phyloP scores from a whole-genome alignment of 2,113 vertebrate species.

The Alectura lathami region DNA sequence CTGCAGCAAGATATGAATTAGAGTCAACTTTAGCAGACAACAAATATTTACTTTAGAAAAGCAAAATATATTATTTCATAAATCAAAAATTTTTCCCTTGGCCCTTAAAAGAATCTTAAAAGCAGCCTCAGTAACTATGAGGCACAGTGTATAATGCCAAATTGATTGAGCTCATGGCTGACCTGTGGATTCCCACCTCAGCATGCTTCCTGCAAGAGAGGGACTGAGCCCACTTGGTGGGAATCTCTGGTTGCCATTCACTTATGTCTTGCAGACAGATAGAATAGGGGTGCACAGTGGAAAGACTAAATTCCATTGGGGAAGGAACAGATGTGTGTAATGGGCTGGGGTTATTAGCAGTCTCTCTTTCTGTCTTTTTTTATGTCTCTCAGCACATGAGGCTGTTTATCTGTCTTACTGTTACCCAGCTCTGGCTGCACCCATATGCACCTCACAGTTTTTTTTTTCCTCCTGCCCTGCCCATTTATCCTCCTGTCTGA shows the following conservation, averaged over 20 bases:
- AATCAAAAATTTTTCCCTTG: slow-evolving; percentile 66
- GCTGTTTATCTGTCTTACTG: not conserved
- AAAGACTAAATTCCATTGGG: not conserved
- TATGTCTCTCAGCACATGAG: not conserved
- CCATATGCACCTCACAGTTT: rapidly evolving
- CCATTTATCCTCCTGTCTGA: not conserved
- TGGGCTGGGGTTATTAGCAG: not conserved
- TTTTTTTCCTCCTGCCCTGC: not conserved
- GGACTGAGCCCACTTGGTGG: not conserved
- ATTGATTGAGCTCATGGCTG: not conserved
- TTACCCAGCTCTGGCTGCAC: not conserved
- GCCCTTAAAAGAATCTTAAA: slow-evolving; percentile 41
- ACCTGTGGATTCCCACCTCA: not conserved
- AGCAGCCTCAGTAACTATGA: not conserved
- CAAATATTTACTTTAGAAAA: slow-evolving; percentile 67
- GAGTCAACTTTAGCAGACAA: slow-evolving; percentile 26
- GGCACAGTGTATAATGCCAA: not conserved
- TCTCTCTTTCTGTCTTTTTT: not conserved
- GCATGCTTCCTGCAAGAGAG: not conserved
- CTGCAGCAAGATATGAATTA: slow-evolving; percentile 67
- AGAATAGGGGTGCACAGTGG: rapidly evolving
- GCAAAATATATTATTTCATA: slow-evolving; percentile 74
- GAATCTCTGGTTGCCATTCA: not conserved
- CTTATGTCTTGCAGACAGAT: not conserved
- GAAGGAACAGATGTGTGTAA: not conserved